Conservation (phyloP, 2,797 vertebrate genomes). For the Neomorphus geoffroyi region DNA sequence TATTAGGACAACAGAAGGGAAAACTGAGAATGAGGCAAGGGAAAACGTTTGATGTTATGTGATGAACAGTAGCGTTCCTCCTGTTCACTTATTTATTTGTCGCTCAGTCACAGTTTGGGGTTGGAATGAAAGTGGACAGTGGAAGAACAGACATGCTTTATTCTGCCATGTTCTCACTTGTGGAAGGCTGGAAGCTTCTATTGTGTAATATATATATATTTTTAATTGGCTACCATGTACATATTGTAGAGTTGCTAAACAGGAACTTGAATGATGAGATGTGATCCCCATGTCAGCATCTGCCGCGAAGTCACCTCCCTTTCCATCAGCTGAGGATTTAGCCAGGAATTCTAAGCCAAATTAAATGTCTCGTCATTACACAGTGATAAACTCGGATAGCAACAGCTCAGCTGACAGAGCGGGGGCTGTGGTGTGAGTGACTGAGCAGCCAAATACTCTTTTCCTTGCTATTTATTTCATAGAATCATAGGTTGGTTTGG, state of each 20-base stretch:
- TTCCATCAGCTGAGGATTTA: neutral
- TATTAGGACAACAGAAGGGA: conserved; percentile 69
- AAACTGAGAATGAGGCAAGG: conserved; percentile 32
- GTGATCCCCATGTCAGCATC: neutral
- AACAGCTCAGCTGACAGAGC: neutral
- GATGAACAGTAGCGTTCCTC: conserved; percentile 36
- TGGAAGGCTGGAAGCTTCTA: neutral
- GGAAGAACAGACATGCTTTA: neutral
- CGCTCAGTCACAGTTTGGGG: neutral
- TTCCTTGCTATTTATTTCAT: neutral
- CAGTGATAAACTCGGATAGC: neutral
- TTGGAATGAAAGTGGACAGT: conserved; percentile 6
- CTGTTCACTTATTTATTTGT: conserved; percentile 46
- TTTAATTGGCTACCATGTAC: neutral
- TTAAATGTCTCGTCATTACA: neutral
- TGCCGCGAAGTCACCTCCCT: neutral
- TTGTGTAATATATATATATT: neutral
- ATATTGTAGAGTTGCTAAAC: neutral
- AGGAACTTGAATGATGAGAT: neutral
- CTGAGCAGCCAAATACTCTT: neutral
- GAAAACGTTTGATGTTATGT: conserved; percentile 57
- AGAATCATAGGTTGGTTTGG: too few species aligned
- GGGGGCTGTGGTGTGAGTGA: neutral
- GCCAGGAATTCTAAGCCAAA: neutral
- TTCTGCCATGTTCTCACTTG: neutral